These are phyloP conservation scores for Catalaphyllia jardinei DNA, from an alignment of 64 coral and sea anemone species.

Conservation along the genomic window DNA sequence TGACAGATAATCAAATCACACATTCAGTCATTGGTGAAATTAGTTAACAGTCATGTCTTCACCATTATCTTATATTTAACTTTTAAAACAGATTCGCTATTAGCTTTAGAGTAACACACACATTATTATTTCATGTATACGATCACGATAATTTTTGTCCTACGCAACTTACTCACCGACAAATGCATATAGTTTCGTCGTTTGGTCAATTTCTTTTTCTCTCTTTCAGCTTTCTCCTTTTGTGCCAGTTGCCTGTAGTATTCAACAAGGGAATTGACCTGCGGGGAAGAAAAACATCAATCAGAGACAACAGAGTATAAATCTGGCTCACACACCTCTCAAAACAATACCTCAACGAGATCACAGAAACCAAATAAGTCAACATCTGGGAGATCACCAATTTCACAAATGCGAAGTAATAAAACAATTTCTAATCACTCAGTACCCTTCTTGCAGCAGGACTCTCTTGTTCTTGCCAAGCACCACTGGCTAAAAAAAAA, in stretches of 20 bases:
- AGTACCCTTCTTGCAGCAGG: conserved; percentile 89
- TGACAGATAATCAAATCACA: too few relatives aligned
- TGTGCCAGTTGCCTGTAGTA: conserved; percentile 93
- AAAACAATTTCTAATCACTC: neutral
- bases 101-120: too few relatives aligned
- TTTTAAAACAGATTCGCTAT: too few relatives aligned
- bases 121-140: too few relatives aligned
- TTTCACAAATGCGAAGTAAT: too few relatives aligned
- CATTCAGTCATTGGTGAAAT: too few relatives aligned
- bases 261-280: conserved; percentile 75
- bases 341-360: too few relatives aligned
- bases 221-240: conserved; percentile 89
- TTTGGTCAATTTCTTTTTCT: conserved; percentile 83
- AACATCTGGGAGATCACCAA: too few relatives aligned
- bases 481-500: conserved; percentile 86
- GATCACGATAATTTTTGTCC: too few relatives aligned
- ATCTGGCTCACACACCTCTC: neutral
- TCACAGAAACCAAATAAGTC: too few relatives aligned
- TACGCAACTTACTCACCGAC: conserved; percentile 50
- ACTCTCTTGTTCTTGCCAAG: conserved; percentile 95
- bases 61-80: too few relatives aligned
- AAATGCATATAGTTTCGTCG: conserved; percentile 79
- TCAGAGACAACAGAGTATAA: neutral
- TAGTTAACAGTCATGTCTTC: too few relatives aligned
- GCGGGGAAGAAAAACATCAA: neutral